Evolutionary conservation across 2,797 vertebrate species (phyloP), one percentile per base, ranked within the genome.

Genomic region (Antennarius maculatus): DNA sequence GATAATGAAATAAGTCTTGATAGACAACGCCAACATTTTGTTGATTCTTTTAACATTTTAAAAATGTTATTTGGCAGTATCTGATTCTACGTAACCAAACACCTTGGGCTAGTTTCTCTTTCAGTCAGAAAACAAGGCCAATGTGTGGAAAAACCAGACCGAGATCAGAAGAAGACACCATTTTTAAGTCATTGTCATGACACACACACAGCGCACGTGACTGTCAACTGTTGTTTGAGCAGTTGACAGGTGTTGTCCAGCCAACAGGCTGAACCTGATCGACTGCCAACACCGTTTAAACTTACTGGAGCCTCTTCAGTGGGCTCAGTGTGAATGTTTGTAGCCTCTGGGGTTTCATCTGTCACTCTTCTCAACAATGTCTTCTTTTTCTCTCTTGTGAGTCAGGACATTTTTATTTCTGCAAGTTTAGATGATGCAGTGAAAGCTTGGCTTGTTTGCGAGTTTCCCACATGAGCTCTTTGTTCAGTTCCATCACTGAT

Each of bases 181-280:
- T 45, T 43, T 18, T 6, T 16, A 1, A 37, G 1, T 7, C 10
- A 39, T 27, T 54, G 17, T n/a, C n/a, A 14, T 23, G 7, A n/a
- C 28, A 54, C 17, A 27, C 34, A 23, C 6, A 13, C 15, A 42
- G 6, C 16, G 46, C 49, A 54, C 2, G 4, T 76, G 48, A 55
- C 59, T 51, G 55, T 54, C 37, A 66, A 69, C 8, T 6, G 12
- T 46, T 8, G 60, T 67, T 41, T 65, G 50, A n/a, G 28, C 5
- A 14, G 6, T 15, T 62, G 72, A 67, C 69, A 27, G 61, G 59
- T 9, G 53, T 72, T 23, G 48, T 50, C 46, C 37, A 9, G 65
- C 56, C 7, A 37, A 83, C 85, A 74, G 61, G 78, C 75, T 54
- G 41, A 85, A 84, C 81, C 80, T 66, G 85, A 83, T 74, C 10